Percentiles rank a stretch among this genome's conserved stretches.
phyloP scores from a whole-genome alignment of 2,888 invertebrate genomes.

The Xiphydria camelus region DNA sequence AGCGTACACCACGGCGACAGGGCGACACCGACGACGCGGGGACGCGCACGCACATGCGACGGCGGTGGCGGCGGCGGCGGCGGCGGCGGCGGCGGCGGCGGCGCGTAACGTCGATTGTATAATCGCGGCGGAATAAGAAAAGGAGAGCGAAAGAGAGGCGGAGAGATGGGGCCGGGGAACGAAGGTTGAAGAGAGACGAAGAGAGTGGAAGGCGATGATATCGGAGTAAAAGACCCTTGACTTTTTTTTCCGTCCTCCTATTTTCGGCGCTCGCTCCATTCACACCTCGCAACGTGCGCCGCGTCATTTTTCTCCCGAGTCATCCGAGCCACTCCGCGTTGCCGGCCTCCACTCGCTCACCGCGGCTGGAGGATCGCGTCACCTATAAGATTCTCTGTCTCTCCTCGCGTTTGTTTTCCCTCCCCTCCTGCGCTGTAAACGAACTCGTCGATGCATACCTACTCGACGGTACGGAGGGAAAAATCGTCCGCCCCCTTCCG shows the following conservation, averaged over 20 bases:
- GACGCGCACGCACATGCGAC: conserved; percentile 5
- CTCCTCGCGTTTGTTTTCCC: too few relatives aligned
- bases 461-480: too few relatives aligned
- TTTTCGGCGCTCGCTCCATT: too few relatives aligned
- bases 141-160: background rate
- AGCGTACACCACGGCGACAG: conserved; percentile 26
- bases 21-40: background rate
- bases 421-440: too few relatives aligned
- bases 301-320: too few relatives aligned
- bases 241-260: conserved; percentile 26
- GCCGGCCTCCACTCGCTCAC: too few relatives aligned
- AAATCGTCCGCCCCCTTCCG: too few relatives aligned
- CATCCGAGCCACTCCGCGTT: too few relatives aligned
- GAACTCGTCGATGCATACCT: too few relatives aligned
- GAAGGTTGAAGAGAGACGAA: conserved; percentile 19
- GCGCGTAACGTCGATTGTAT: conserved; percentile 37
- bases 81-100: background rate
- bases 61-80: conserved; percentile 1
- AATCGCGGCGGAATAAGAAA: conserved; percentile 26
- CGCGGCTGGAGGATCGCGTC: too few relatives aligned
- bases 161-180: background rate
- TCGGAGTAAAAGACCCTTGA: conserved; percentile 33
- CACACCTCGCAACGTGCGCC: too few relatives aligned
- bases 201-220: conserved; percentile 30
- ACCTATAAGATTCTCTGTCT: too few relatives aligned